Evolutionary conservation across 1,140 invertebrate species (phyloP).

Genomic region (Trinorchestia longiramus): DNA sequence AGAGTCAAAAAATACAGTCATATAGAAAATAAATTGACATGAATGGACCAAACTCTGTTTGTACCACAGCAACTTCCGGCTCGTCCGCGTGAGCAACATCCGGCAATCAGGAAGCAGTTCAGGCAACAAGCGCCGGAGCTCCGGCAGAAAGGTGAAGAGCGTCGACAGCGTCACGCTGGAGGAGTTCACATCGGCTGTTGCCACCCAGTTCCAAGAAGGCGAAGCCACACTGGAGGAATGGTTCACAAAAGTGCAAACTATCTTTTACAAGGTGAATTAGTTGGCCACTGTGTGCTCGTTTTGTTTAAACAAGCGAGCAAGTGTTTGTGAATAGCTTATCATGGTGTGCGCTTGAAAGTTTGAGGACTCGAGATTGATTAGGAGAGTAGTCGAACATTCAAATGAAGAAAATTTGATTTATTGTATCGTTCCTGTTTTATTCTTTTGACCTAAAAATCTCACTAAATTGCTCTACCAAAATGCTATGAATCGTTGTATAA

Average conservation of each 20-base stretch:
- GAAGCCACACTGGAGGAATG: slow-evolving; percentile 75
- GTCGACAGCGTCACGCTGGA: slow-evolving; percentile 81
- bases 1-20: too few relatives aligned
- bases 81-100: slow-evolving; percentile 10
- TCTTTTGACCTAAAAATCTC: background rate
- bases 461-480: background rate
- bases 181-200: slow-evolving; percentile 82
- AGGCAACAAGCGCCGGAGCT: background rate
- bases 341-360: too few relatives aligned
- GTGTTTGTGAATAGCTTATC: background rate
- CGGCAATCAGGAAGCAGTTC: background rate
- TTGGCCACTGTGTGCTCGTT: background rate
- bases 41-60: background rate
- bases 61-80: slow-evolving; percentile 8
- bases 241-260: slow-evolving; percentile 75
- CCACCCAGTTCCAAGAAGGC: slow-evolving; percentile 85
- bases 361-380: too few relatives aligned
- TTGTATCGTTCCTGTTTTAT: background rate
- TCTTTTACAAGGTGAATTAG: slow-evolving; percentile 71
- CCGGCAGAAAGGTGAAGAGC: background rate
- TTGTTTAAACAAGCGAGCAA: background rate
- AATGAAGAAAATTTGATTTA: background rate
- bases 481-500: too few relatives aligned
- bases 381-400: background rate
- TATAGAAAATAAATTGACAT: too few relatives aligned